A percentile compares a stretch with the other conserved stretches of the same genome.
These are phyloP conservation scores for Gephyroberyx darwinii DNA, from an alignment of 2,797 vertebrate genomes.

Conservation along the genomic window DNA sequence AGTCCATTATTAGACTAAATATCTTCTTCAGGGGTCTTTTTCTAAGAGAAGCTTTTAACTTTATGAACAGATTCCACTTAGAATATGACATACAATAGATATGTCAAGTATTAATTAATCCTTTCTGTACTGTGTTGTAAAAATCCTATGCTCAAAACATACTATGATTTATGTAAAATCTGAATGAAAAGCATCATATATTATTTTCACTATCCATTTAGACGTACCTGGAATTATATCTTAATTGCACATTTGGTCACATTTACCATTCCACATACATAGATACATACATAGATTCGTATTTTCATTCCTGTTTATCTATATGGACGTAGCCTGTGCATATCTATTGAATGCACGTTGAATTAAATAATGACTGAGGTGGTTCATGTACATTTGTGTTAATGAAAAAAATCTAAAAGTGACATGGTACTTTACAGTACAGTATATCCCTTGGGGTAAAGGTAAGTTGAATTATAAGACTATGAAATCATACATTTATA, in stretches of 20 bases:
- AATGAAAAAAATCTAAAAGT: not conserved
- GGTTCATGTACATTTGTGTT: not conserved
- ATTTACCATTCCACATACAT: not conserved
- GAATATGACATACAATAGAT: too few species aligned
- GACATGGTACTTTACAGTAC: too few species aligned
- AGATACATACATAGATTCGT: not conserved
- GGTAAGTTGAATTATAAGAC: not conserved
- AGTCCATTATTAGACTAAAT: not conserved
- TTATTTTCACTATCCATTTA: not conserved
- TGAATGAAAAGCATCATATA: not conserved
- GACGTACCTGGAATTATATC: not conserved
- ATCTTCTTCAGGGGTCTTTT: too few species aligned
- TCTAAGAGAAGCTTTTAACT: not conserved
- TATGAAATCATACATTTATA: not conserved
- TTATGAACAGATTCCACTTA: not conserved
- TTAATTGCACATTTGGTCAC: not conserved
- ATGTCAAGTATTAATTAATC: too few species aligned
- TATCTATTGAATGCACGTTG: not conserved
- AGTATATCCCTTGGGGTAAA: not conserved
- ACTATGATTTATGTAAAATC: conserved; percentile 9
- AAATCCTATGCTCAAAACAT: too few species aligned
- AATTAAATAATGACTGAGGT: too few species aligned
- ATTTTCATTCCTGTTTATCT: not conserved
- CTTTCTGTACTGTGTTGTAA: too few species aligned
- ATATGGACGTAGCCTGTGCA: not conserved